Evolutionary conservation across 2,113 vertebrate genomes (phyloP).

Genomic region (Micromys minutus): DNA sequence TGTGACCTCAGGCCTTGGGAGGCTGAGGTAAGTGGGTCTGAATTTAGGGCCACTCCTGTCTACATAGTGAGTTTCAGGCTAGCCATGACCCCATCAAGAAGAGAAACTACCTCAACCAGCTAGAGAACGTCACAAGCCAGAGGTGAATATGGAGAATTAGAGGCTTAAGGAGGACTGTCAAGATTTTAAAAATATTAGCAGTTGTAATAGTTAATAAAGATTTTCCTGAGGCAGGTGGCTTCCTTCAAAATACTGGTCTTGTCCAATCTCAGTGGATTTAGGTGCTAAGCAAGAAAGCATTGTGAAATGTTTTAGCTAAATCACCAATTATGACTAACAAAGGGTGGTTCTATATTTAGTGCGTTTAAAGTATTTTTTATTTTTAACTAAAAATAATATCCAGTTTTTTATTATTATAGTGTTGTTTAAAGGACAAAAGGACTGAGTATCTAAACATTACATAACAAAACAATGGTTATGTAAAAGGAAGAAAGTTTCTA

Average conservation of each 20-base stretch:
- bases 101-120: neutral
- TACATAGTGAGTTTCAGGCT: neutral
- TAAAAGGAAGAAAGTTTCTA: neutral
- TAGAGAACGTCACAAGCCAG: neutral
- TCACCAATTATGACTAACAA: neutral
- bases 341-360: neutral
- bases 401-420: neutral
- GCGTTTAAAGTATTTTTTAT: neutral
- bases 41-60: neutral
- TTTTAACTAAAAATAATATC: constrained; percentile 46
- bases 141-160: neutral
- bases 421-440: neutral
- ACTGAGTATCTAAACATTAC: neutral
- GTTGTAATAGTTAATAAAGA: neutral
- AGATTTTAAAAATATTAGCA: constrained; percentile 2
- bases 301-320: neutral
- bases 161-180: neutral
- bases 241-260: neutral
- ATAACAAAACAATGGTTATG: neutral
- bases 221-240: neutral
- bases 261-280: neutral
- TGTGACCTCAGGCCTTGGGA: neutral
- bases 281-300: neutral
- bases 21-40: neutral
- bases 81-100: neutral